Evolutionary conservation across 2,113 vertebrate genomes (phyloP).

Genomic region (Coptodon rendalli): DNA sequence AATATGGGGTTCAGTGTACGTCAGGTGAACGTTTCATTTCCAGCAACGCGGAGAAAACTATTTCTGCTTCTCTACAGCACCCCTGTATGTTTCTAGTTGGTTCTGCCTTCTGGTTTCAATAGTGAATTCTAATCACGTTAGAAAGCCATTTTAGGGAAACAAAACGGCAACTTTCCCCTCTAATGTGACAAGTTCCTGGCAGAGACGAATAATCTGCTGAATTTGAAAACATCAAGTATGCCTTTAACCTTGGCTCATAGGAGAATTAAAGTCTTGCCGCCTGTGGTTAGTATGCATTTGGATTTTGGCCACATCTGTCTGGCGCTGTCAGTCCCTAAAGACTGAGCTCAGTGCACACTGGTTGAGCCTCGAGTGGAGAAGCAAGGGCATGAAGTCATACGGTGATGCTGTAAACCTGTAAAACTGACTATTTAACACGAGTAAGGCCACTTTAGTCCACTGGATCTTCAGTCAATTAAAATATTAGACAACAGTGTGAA

Average conservation of each 20-base stretch:
- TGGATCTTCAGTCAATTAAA: background rate
- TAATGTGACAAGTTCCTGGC: constrained; percentile 30
- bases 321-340: constrained; percentile 29
- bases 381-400: constrained; percentile 52
- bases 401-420: constrained; percentile 29
- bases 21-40: background rate
- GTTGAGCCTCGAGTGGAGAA: constrained; percentile 42
- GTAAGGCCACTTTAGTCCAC: constrained; percentile 5
- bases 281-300: constrained; percentile 43
- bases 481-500: background rate
- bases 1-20: background rate
- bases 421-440: constrained; percentile 28
- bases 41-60: background rate
- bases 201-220: constrained; percentile 18
- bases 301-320: constrained; percentile 52
- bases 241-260: constrained; percentile 21
- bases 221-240: constrained; percentile 25
- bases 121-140: constrained; percentile 10
- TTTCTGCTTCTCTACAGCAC: background rate
- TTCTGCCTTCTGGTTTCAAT: background rate
- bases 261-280: constrained; percentile 27
- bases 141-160: background rate
- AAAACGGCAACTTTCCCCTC: constrained; percentile 7
- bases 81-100: background rate
- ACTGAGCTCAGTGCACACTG: constrained; percentile 44